A percentile compares a stretch with the other conserved stretches of the same genome.
Conservation (phyloP, 1,140 invertebrate genomes). For the Drosophila arizonae region DNA sequence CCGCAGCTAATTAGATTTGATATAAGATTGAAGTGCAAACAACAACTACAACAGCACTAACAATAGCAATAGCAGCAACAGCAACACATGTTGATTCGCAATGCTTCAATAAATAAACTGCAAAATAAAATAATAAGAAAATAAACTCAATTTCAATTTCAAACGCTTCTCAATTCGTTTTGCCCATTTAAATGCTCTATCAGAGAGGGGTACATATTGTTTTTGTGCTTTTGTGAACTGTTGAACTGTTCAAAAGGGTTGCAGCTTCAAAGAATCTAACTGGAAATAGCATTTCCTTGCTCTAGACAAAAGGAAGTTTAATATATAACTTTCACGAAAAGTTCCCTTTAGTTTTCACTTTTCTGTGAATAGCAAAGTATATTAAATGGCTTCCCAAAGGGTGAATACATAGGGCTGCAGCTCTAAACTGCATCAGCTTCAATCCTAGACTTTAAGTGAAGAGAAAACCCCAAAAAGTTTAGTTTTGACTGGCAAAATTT, state of each 20-base stretch:
- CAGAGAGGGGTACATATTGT: not conserved
- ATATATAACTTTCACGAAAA: too few species aligned
- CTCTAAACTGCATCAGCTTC: too few species aligned
- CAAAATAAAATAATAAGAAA: slow-evolving; percentile 16
- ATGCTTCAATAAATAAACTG: slow-evolving; percentile 32
- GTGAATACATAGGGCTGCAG: not conserved
- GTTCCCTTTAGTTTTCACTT: not conserved
- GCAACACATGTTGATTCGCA: slow-evolving; percentile 41
- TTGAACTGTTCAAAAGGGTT: not conserved
- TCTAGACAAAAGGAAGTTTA: too few species aligned
- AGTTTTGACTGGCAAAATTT: not conserved
- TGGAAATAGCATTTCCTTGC: not conserved
- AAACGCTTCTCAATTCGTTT: not conserved
- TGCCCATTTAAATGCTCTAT: not conserved
- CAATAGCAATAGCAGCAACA: not conserved
- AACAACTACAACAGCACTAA: not conserved
- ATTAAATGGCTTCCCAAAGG: not conserved
- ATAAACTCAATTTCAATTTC: slow-evolving; percentile 31
- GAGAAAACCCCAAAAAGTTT: too few species aligned
- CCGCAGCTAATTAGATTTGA: slow-evolving; percentile 55
- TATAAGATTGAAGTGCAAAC: slow-evolving; percentile 31
- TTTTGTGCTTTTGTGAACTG: not conserved
- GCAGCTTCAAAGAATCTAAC: too few species aligned
- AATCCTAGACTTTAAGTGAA: too few species aligned
- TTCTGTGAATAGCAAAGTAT: not conserved